Evolutionary conservation across 2,888 invertebrate species (phyloP).

Genomic region (Listrodromus nycthemerus): DNA sequence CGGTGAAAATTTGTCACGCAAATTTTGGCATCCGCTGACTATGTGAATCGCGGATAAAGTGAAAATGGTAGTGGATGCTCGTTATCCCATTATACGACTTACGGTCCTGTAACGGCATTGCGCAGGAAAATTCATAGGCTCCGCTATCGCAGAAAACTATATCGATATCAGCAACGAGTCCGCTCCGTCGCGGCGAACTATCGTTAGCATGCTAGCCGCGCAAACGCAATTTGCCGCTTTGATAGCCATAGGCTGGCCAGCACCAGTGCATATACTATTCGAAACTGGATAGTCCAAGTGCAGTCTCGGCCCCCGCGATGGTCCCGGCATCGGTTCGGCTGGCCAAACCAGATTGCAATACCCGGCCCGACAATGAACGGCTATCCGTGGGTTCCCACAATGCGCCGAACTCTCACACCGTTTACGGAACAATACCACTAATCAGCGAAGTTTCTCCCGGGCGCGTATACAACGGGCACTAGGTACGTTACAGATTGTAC

Average conservation of each 20-base stretch:
- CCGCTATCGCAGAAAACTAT: constrained; percentile 2
- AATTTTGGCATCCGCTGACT: neutral
- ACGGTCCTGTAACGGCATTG: neutral
- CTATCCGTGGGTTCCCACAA: constrained; percentile 68
- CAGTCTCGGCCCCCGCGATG: constrained; percentile 17
- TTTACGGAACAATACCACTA: constrained; percentile 73
- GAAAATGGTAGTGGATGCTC: constrained; percentile 8
- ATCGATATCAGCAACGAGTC: constrained; percentile 10
- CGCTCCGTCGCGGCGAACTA: constrained; percentile 2
- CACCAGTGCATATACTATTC: constrained; percentile 29
- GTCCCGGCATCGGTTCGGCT: constrained; percentile 54
- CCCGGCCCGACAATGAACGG: constrained; percentile 68
- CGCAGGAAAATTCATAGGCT: constrained; percentile 26
- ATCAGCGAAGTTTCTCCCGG: constrained; percentile 68
- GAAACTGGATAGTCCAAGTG: constrained; percentile 36
- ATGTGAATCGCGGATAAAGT: neutral
- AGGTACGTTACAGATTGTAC: constrained; percentile 20
- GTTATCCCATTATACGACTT: neutral
- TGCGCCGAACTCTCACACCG: constrained; percentile 70
- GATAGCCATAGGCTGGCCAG: constrained; percentile 65
- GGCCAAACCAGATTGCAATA: constrained; percentile 71
- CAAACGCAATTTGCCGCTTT: constrained; percentile 74
- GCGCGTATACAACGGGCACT: constrained; percentile 26
- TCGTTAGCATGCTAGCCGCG: constrained; percentile 31
- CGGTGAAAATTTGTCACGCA: neutral